Evolutionary conservation across 2,113 vertebrate species (phyloP).

Genomic region (Galeopterus variegatus): DNA sequence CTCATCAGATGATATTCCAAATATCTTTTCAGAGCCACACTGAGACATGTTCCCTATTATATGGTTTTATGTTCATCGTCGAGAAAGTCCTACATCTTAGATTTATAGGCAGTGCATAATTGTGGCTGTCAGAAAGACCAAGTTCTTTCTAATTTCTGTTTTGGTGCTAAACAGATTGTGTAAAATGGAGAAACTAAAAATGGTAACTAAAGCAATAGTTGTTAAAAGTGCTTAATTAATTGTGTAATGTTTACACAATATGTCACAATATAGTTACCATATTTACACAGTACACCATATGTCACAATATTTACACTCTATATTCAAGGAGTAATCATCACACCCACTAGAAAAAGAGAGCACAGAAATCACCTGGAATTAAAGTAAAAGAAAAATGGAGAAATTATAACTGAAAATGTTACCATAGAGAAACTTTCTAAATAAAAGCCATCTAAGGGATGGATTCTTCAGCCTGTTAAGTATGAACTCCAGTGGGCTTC

Average conservation of each 20-base stretch:
- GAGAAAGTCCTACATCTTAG: not conserved
- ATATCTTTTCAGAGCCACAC: not conserved
- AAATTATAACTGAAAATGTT: constrained; percentile 17
- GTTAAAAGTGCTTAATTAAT: not conserved
- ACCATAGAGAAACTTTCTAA: not conserved
- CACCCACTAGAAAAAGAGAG: not conserved
- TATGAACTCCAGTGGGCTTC: not conserved
- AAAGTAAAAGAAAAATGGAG: not conserved
- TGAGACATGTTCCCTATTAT: not conserved
- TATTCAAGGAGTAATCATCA: not conserved
- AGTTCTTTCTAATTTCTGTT: not conserved
- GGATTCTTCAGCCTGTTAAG: not conserved
- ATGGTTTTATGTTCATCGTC: not conserved
- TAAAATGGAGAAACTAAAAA: not conserved
- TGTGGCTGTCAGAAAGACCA: not conserved
- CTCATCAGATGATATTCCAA: not conserved
- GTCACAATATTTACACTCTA: not conserved
- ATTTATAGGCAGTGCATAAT: not conserved
- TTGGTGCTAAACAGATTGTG: not conserved
- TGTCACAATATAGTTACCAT: too few relatives aligned
- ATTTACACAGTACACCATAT: too few relatives aligned
- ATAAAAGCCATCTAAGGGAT: not conserved
- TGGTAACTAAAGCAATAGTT: not conserved
- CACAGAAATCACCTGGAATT: not conserved
- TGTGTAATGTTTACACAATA: too few relatives aligned